These are phyloP conservation scores for Rugalucina vietnamica DNA, from an alignment of 2,888 invertebrate species.

Conservation along the genomic window DNA sequence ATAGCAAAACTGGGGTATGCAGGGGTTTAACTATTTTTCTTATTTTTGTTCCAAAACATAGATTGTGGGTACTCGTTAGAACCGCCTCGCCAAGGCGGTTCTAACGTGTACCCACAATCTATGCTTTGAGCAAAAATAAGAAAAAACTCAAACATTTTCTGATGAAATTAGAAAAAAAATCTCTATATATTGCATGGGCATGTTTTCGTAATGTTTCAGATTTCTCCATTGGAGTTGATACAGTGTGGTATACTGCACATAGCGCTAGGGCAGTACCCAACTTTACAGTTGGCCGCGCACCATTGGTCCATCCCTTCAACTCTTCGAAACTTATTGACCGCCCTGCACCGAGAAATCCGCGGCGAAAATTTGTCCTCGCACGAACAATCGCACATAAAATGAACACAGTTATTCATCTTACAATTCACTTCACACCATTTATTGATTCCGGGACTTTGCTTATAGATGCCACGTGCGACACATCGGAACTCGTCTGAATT, in stretches of 20 bases:
- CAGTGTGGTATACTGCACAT: slow-evolving; percentile 67
- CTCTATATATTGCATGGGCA: no score
- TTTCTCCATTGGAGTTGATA: slow-evolving; percentile 7
- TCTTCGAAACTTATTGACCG: slow-evolving; percentile 69
- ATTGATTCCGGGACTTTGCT: slow-evolving; percentile 64
- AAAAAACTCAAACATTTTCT: no score
- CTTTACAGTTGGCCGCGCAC: slow-evolving; percentile 77
- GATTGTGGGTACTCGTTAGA: no score
- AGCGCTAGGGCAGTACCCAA: slow-evolving; percentile 72
- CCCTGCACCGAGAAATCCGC: slow-evolving; percentile 63
- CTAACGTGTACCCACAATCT: no score
- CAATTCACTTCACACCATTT: slow-evolving; percentile 69
- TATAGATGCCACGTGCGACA: slow-evolving; percentile 63
- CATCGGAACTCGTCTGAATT: slow-evolving; percentile 63
- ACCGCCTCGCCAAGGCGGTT: no score
- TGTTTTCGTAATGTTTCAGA: no score
- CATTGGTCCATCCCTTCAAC: slow-evolving; percentile 76
- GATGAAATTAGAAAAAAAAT: no score
- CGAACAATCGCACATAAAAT: slow-evolving; percentile 67
- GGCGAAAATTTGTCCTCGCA: slow-evolving; percentile 52
- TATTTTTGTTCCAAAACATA: no score
- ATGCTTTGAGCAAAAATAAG: no score
- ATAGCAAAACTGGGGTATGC: no score
- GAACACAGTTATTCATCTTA: slow-evolving; percentile 59
- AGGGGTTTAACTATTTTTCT: no score